Percentiles rank a stretch among this genome's conserved stretches.
Conservation (phyloP, 2,888 invertebrate species). For the Boloria selene region DNA sequence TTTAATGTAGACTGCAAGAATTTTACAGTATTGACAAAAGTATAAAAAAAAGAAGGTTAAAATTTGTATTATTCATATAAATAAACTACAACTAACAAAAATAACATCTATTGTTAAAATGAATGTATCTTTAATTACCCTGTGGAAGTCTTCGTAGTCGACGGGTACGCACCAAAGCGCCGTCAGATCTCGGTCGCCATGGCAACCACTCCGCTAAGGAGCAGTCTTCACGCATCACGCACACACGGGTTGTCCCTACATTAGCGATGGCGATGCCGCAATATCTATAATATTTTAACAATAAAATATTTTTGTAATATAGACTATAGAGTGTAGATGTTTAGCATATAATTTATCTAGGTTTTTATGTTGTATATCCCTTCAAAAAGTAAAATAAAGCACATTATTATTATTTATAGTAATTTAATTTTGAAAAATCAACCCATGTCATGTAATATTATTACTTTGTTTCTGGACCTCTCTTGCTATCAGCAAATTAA, state of each 20-base stretch:
- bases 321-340: neutral
- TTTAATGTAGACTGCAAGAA: no score
- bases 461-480: neutral
- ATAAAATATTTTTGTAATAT: neutral
- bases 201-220: conserved; percentile 82
- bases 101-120: no score
- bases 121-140: conserved; percentile 50
- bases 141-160: conserved; percentile 68
- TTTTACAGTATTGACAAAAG: no score
- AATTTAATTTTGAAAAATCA: no score
- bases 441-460: no score
- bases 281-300: conserved; percentile 49
- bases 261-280: conserved; percentile 58
- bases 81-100: no score
- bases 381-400: no score
- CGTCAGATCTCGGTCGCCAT: conserved; percentile 80
- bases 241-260: conserved; percentile 70
- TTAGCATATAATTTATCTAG: no score
- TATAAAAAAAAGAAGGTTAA: no score
- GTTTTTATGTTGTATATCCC: no score
- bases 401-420: no score
- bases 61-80: no score
- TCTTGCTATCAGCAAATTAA: neutral
- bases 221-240: conserved; percentile 81
- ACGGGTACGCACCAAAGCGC: conserved; percentile 73